phyloP scores from a whole-genome alignment of 2,797 vertebrate species.

The Ctenosaura bakeri region DNA sequence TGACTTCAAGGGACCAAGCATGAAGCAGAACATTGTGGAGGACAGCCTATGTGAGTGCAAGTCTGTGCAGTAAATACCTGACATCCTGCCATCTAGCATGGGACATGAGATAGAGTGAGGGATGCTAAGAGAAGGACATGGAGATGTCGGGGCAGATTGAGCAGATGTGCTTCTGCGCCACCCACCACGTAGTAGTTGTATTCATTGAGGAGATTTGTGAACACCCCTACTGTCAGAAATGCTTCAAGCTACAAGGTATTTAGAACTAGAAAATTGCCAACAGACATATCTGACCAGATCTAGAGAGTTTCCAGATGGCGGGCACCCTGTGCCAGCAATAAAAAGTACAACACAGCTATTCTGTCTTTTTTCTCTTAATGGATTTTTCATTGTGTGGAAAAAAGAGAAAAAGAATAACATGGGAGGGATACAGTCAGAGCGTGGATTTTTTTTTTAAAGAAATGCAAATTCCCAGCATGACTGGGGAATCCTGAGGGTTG shows the following conservation, averaged over 20 bases:
- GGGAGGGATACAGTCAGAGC: not conserved
- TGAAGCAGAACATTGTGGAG: not conserved
- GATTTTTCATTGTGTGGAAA: too few relatives aligned
- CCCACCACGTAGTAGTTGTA: not conserved
- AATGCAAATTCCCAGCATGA: not conserved
- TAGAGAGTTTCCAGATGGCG: too few relatives aligned
- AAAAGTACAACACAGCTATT: too few relatives aligned
- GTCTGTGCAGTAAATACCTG: not conserved
- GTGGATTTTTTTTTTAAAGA: too few relatives aligned
- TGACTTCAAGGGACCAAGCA: not conserved
- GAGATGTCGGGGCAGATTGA: not conserved
- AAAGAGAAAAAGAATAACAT: not conserved
- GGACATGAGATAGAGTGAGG: not conserved
- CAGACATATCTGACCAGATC: not conserved
- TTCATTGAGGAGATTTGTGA: not conserved
- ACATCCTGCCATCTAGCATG: not conserved
- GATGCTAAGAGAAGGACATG: not conserved
- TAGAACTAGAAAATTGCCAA: not conserved
- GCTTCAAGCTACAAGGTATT: not conserved
- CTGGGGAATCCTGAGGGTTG: too few relatives aligned
- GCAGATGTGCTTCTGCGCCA: not conserved
- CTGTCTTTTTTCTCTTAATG: too few relatives aligned
- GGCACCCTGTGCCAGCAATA: too few relatives aligned
- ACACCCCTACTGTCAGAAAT: not conserved
- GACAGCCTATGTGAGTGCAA: not conserved